Percentiles rank a stretch among this genome's conserved stretches.
These are phyloP conservation scores for Bombus confusus DNA, from an alignment of 1,140 invertebrate genomes.

Conservation along the genomic window DNA sequence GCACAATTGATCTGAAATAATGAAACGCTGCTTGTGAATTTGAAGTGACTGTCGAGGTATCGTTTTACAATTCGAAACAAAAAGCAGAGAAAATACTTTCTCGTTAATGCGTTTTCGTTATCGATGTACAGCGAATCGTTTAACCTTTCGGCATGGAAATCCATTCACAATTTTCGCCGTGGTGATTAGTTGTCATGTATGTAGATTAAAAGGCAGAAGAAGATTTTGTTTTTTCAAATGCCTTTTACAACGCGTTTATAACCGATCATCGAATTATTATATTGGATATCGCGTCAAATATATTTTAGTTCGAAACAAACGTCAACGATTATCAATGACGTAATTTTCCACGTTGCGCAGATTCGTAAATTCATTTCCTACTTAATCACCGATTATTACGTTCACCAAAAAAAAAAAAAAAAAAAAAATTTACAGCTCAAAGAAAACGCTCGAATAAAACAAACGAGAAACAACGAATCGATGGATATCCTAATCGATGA, in stretches of 20 bases:
- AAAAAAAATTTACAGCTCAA: neutral
- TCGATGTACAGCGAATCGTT: neutral
- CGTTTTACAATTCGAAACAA: conserved; percentile 14
- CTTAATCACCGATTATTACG: too few relatives aligned
- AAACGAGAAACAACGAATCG: neutral
- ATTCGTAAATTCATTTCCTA: neutral
- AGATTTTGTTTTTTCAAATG: too few relatives aligned
- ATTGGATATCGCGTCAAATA: too few relatives aligned
- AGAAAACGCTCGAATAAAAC: neutral
- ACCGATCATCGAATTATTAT: too few relatives aligned
- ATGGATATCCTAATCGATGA: neutral
- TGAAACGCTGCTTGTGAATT: neutral
- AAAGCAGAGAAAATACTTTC: neutral
- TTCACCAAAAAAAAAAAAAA: neutral
- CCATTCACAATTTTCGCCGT: neutral
- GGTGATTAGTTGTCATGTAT: neutral
- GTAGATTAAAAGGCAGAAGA: too few relatives aligned
- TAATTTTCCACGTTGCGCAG: neutral
- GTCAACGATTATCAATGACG: neutral
- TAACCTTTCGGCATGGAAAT: neutral
- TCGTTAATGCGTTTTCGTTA: neutral
- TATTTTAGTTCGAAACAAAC: neutral
- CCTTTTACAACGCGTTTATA: too few relatives aligned
- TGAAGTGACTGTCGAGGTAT: neutral
- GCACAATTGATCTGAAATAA: neutral